Conservation (phyloP, 2,113 vertebrate genomes). For the Albula goreensis region DNA sequence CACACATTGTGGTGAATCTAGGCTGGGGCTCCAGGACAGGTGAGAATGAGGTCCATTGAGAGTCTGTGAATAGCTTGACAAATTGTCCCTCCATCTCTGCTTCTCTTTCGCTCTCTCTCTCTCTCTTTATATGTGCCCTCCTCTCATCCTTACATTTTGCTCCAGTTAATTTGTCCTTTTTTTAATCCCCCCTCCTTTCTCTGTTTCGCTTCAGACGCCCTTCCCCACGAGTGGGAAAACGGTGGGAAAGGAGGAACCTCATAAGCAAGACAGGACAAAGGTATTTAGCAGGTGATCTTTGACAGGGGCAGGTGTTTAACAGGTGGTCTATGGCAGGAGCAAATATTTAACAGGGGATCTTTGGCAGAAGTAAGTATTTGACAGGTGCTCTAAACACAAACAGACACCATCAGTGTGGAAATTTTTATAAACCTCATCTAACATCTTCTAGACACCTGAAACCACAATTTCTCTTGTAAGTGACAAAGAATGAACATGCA, state of each 20-base stretch:
- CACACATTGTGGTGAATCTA: constrained; percentile 5
- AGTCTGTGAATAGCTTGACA: constrained; percentile 32
- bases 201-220: background rate
- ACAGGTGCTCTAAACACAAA: background rate
- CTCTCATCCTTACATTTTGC: constrained; percentile 18
- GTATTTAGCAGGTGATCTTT: background rate
- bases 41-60: constrained; percentile 23
- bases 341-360: no score
- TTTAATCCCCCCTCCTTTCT: background rate
- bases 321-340: no score
- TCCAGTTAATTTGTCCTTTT: constrained; percentile 6
- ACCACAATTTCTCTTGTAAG: no score
- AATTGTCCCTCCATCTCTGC: constrained; percentile 12
- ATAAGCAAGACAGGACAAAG: background rate
- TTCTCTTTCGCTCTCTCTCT: constrained; percentile 39
- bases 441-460: no score
- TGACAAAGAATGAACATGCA: no score
- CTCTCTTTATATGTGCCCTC: constrained; percentile 56
- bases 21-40: constrained; percentile 33
- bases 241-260: background rate
- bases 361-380: background rate
- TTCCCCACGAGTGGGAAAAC: background rate
- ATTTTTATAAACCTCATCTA: no score
- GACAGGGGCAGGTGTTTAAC: background rate
- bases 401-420: no score